phyloP scores from a whole-genome alignment of 2,888 invertebrate species.

The Meta bourneti region DNA sequence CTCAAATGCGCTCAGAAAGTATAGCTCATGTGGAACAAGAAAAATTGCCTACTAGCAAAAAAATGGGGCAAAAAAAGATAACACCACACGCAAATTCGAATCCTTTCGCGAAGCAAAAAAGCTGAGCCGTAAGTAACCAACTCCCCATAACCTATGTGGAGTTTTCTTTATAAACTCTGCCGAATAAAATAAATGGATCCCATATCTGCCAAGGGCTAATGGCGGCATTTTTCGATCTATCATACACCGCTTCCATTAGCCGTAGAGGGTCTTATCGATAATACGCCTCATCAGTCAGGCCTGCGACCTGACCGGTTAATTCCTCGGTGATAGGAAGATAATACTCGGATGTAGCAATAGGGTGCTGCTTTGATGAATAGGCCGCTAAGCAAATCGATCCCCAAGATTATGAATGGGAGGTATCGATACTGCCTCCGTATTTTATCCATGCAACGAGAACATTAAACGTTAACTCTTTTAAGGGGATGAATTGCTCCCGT shows the following conservation, averaged over 20 bases:
- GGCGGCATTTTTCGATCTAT: conserved; percentile 33
- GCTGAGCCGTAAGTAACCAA: neutral
- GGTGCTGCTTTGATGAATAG: conserved; percentile 39
- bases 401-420: neutral
- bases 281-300: conserved; percentile 60
- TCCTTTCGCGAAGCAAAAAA: neutral
- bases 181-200: conserved; percentile 31
- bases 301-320: conserved; percentile 54
- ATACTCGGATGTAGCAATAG: conserved; percentile 22
- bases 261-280: conserved; percentile 55
- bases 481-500: neutral
- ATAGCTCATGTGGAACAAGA: neutral
- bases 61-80: neutral
- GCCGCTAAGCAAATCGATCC: conserved; percentile 20
- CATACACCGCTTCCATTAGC: conserved; percentile 44
- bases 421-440: neutral
- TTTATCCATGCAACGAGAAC: neutral
- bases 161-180: neutral
- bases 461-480: neutral
- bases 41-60: neutral
- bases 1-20: neutral
- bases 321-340: conserved; percentile 52
- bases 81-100: neutral
- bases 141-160: neutral
- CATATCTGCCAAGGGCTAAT: neutral